Evolutionary conservation across 2,113 vertebrate species (phyloP).

Genomic region (Struthidea cinerea): DNA sequence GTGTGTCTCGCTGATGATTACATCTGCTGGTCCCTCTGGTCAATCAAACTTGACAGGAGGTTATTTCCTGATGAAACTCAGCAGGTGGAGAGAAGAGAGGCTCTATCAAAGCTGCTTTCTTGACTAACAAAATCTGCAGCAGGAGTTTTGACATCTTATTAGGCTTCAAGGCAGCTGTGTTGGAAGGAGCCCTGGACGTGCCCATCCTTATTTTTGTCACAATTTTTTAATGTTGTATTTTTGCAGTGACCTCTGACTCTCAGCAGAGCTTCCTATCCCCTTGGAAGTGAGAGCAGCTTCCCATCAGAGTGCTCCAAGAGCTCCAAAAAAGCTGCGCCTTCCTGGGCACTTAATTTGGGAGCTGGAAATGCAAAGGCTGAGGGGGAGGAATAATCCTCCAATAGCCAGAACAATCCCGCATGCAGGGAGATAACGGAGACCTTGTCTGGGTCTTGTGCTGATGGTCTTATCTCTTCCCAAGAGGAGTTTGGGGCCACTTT

Average conservation of each 20-base stretch:
- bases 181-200: neutral
- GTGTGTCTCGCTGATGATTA: neutral
- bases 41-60: slow-evolving; percentile 17
- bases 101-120: neutral
- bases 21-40: neutral
- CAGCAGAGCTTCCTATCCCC: neutral
- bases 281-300: neutral
- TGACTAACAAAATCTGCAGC: neutral
- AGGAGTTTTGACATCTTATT: slow-evolving; percentile 8
- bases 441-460: neutral
- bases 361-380: neutral
- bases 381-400: neutral
- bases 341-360: neutral
- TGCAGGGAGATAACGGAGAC: neutral
- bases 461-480: neutral
- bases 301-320: neutral
- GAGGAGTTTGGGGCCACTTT: neutral
- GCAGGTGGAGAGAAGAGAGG: neutral
- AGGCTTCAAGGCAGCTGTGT: neutral
- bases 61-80: neutral
- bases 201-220: neutral
- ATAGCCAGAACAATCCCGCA: neutral
- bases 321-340: neutral
- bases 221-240: neutral
- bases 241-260: neutral